A percentile compares a stretch with the other conserved stretches of the same genome.
Conservation (phyloP, 2,888 invertebrate species). For the Sturmia bella region DNA sequence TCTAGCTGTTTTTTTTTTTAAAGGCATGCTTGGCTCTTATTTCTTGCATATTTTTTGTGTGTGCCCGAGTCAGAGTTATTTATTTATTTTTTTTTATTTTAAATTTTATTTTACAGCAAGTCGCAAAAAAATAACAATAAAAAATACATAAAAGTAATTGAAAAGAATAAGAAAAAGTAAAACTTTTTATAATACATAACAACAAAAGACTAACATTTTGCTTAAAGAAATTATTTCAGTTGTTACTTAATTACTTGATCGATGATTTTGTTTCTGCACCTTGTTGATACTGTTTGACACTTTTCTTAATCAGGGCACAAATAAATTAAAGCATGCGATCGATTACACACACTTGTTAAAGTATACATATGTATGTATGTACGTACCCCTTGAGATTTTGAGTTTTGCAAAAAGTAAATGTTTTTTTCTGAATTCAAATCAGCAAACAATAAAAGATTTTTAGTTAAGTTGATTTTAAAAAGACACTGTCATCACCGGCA, state of each 20-base stretch:
- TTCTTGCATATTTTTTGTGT: neutral
- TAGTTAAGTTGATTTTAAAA: too few species aligned
- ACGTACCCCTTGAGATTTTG: too few species aligned
- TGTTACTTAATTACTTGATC: slow-evolving; percentile 38
- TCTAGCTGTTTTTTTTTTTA: neutral
- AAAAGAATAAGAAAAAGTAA: neutral
- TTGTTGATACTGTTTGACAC: slow-evolving; percentile 27
- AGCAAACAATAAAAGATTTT: too few species aligned
- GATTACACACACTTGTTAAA: neutral
- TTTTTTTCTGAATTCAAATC: too few species aligned
- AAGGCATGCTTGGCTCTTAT: slow-evolving; percentile 31
- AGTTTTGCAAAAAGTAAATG: too few species aligned
- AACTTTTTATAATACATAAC: neutral
- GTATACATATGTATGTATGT: too few species aligned
- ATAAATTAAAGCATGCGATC: slow-evolving; percentile 46
- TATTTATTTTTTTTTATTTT: neutral
- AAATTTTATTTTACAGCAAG: too few species aligned
- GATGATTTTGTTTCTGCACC: slow-evolving; percentile 25
- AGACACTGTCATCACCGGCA: too few species aligned
- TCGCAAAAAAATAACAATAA: neutral
- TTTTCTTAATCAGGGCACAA: slow-evolving; percentile 36
- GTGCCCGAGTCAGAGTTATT: neutral
- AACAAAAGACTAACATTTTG: slow-evolving; percentile 26
- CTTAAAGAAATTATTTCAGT: slow-evolving; percentile 27
- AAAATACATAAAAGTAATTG: neutral